A percentile compares a stretch with the other conserved stretches of the same genome.
phyloP scores from a whole-genome alignment of 37 sponge, comb jelly and placozoan species.

The Theonella swinhoei region DNA sequence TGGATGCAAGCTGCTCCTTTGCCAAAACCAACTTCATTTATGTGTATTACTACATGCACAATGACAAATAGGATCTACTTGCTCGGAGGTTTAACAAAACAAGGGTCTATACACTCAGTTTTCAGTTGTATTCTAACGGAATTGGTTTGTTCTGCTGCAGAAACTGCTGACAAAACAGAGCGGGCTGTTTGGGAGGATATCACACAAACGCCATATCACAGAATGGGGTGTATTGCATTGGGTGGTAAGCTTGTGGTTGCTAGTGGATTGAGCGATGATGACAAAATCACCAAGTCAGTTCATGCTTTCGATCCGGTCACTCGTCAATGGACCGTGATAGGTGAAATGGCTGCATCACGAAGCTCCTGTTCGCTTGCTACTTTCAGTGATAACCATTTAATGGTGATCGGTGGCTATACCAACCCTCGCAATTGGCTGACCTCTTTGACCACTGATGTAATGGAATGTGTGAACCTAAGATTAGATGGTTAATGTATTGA shows the following conservation, averaged over 20 bases:
- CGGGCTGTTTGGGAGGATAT: conserved; percentile 11
- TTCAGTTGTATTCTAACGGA: conserved; percentile 16
- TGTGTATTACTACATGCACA: conserved; percentile 20
- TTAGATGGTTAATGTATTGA: neutral
- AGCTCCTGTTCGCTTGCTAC: conserved; percentile 36
- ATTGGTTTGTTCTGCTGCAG: neutral
- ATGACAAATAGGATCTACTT: conserved; percentile 19
- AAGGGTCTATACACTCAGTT: conserved; percentile 24
- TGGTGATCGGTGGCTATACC: conserved; percentile 23
- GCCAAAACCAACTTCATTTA: conserved; percentile 17
- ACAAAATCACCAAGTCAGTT: neutral
- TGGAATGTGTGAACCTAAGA: conserved; percentile 11
- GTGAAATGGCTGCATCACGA: conserved; percentile 24
- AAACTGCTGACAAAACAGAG: neutral
- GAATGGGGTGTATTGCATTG: conserved; percentile 12
- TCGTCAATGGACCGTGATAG: conserved; percentile 1
- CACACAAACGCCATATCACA: neutral
- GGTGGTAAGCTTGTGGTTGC: conserved; percentile 28
- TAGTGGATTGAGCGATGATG: neutral
- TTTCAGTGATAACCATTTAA: neutral
- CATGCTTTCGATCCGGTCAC: conserved; percentile 9
- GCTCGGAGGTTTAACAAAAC: conserved; percentile 16
- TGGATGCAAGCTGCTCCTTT: neutral
- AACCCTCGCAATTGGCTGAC: conserved; percentile 6
- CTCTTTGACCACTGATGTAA: conserved; percentile 14